Evolutionary conservation across 2,113 vertebrate genomes (phyloP).

Genomic region (Macquaria australasica): DNA sequence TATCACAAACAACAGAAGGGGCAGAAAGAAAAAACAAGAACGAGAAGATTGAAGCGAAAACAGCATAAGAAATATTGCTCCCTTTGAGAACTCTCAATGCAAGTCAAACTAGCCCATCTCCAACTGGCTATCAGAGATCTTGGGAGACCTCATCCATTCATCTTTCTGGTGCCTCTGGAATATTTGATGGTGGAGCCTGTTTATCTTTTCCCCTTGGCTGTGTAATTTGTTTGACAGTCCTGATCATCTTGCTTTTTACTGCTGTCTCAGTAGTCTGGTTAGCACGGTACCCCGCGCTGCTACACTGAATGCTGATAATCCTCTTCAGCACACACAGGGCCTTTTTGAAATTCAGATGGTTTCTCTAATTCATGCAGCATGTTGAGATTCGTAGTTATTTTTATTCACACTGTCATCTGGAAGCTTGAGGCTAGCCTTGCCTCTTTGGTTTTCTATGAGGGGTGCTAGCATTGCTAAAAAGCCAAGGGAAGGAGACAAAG

Average conservation of each 20-base stretch:
- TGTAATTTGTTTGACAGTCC: conserved; percentile 53
- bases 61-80: background rate
- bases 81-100: background rate
- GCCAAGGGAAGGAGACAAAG: background rate
- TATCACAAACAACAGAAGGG: no score
- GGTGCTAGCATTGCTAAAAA: conserved; percentile 22
- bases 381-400: conserved; percentile 38
- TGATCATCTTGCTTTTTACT: conserved; percentile 47
- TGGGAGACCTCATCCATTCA: conserved; percentile 4
- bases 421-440: conserved; percentile 14
- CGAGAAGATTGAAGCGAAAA: background rate
- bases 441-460: conserved; percentile 5
- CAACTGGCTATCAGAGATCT: background rate
- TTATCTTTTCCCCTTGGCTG: conserved; percentile 11
- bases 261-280: conserved; percentile 41
- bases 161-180: conserved; percentile 20
- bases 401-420: conserved; percentile 29
- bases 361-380: conserved; percentile 31
- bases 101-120: background rate
- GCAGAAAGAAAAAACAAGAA: no score
- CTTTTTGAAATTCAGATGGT: conserved; percentile 49
- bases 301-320: conserved; percentile 50
- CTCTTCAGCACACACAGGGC: conserved; percentile 24
- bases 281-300: conserved; percentile 7
- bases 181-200: conserved; percentile 11